Conservation (phyloP, 2,888 invertebrate species). For the Nephrocerus scutellatus region DNA sequence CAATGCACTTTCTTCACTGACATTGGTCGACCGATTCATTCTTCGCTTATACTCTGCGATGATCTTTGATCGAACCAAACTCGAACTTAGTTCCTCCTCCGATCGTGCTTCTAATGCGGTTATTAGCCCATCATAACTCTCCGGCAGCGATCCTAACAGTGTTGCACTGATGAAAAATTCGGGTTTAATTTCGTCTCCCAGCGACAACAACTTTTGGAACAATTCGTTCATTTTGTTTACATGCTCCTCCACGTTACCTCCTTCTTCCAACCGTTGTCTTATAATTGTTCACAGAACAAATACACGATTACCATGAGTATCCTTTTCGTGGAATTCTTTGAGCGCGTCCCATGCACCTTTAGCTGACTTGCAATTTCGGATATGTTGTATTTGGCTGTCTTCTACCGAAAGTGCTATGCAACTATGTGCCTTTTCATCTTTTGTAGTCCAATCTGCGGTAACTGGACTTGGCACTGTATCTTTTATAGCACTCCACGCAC, state of each 20-base stretch:
- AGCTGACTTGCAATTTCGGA: slow-evolving; percentile 4
- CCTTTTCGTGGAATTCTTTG: slow-evolving; percentile 13
- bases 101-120: slow-evolving; percentile 17
- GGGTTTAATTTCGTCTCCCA: slow-evolving; percentile 8
- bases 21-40: background rate
- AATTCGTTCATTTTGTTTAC: slow-evolving; percentile 15
- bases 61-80: slow-evolving; percentile 13
- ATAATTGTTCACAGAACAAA: slow-evolving; percentile 18
- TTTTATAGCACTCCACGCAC: slow-evolving; percentile 9
- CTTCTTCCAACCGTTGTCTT: slow-evolving; percentile 15
- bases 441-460: slow-evolving; percentile 4
- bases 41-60: slow-evolving; percentile 17
- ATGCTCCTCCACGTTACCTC: slow-evolving; percentile 16
- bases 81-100: slow-evolving; percentile 10
- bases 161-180: slow-evolving; percentile 14
- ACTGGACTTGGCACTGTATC: slow-evolving; percentile 2
- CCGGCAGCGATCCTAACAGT: slow-evolving; percentile 13
- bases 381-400: slow-evolving; percentile 16
- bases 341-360: slow-evolving; percentile 12
- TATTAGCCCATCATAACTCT: slow-evolving; percentile 19
- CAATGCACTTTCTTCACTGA: slow-evolving; percentile 1
- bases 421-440: slow-evolving; percentile 11
- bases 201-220: slow-evolving; percentile 14
- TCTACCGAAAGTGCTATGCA: slow-evolving; percentile 13
- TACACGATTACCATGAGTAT: slow-evolving; percentile 17